These are phyloP conservation scores for Nemapogon koenigi DNA, from an alignment of 2,888 invertebrate species.

Conservation along the genomic window DNA sequence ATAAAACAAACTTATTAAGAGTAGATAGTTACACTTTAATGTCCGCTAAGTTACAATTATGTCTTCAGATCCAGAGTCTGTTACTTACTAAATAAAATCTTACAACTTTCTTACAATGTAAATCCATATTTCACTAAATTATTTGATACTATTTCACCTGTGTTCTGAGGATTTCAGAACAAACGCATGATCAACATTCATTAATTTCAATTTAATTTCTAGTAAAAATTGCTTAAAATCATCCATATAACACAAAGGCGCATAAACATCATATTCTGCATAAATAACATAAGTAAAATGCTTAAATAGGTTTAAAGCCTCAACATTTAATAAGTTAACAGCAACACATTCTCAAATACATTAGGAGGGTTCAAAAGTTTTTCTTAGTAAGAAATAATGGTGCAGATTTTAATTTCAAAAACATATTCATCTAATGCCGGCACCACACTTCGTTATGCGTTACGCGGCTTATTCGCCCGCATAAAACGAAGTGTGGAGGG, in stretches of 20 bases:
- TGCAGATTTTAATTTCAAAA: slow-evolving; percentile 64
- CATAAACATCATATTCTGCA: slow-evolving; percentile 83
- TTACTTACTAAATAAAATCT: no score
- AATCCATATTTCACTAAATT: no score
- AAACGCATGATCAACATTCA: slow-evolving; percentile 75
- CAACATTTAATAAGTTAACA: slow-evolving; percentile 73
- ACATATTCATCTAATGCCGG: slow-evolving; percentile 60
- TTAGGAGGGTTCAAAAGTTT: slow-evolving; percentile 65
- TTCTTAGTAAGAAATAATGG: slow-evolving; percentile 44
- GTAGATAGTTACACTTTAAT: no score
- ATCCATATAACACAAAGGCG: slow-evolving; percentile 74
- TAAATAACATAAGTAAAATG: slow-evolving; percentile 70
- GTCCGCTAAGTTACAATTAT: no score
- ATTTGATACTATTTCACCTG: slow-evolving; percentile 52
- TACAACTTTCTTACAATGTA: no score
- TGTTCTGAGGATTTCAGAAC: slow-evolving; percentile 70
- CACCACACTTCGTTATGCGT: no score
- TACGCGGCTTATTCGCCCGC: no score
- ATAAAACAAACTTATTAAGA: no score
- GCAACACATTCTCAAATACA: slow-evolving; percentile 69
- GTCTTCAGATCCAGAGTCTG: no score
- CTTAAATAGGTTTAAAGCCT: slow-evolving; percentile 70
- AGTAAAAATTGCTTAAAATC: slow-evolving; percentile 57
- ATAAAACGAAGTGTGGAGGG: no score
- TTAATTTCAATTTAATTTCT: slow-evolving; percentile 29